These are phyloP conservation scores for Andrena dorsata DNA, from an alignment of 2,888 invertebrate genomes.

Conservation along the genomic window DNA sequence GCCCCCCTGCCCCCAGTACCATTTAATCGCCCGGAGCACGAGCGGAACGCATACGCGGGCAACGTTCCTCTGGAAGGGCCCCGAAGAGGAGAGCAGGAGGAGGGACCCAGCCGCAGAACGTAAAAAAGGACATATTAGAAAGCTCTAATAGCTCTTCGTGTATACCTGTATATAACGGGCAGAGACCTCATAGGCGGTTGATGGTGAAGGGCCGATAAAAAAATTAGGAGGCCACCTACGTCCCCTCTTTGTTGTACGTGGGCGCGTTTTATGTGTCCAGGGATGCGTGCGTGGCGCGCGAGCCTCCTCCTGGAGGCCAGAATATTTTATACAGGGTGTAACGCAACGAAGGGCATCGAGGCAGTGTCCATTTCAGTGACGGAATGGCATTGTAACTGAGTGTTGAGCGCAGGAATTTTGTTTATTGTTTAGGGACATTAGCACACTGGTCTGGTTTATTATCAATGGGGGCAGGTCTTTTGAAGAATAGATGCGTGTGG, in stretches of 20 bases:
- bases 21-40: constrained; percentile 36
- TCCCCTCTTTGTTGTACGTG: constrained; percentile 53
- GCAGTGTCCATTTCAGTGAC: too few relatives aligned
- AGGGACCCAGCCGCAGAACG: not conserved
- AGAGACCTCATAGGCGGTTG: constrained; percentile 23
- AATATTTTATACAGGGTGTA: constrained; percentile 62
- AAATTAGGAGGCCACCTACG: constrained; percentile 70
- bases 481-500: too few relatives aligned
- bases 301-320: constrained; percentile 25
- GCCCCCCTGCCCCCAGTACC: not conserved
- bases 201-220: constrained; percentile 60
- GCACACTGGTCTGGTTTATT: too few relatives aligned
- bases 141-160: constrained; percentile 42
- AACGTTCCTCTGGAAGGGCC: constrained; percentile 24
- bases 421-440: too few relatives aligned
- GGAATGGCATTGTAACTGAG: too few relatives aligned
- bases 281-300: constrained; percentile 28
- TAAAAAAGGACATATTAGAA: constrained; percentile 38
- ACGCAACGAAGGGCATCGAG: not conserved
- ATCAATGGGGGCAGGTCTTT: too few relatives aligned
- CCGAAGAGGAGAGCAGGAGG: not conserved
- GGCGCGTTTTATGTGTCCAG: constrained; percentile 44
- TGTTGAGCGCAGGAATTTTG: too few relatives aligned
- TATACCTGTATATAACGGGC: constrained; percentile 28
- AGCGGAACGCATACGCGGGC: constrained; percentile 30